Conservation (phyloP, 2,888 invertebrate species). For the Petrolisthes manimaculis region DNA sequence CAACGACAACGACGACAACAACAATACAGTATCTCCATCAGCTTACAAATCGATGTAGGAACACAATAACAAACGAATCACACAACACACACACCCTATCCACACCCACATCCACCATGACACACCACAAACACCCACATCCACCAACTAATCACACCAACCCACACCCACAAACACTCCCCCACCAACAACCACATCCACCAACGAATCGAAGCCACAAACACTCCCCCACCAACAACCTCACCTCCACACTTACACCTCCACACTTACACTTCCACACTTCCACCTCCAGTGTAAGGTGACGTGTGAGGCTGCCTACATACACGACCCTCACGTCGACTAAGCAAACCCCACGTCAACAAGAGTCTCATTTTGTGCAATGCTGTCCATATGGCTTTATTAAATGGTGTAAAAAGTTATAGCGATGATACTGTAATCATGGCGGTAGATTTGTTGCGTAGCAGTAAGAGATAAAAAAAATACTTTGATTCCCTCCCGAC, state of each 20-base stretch:
- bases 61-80: not conserved
- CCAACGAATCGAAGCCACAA: not conserved
- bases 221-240: not conserved
- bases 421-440: slow-evolving; percentile 59
- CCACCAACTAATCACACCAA: not conserved
- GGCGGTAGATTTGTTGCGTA: slow-evolving; percentile 58
- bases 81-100: not conserved
- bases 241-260: not conserved
- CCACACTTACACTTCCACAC: not conserved
- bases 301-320: not conserved
- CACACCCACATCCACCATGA: no score
- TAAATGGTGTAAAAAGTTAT: slow-evolving; percentile 62
- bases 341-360: slow-evolving; percentile 6
- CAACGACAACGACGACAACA: no score
- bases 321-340: not conserved
- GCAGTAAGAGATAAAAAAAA: slow-evolving; percentile 42
- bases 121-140: not conserved
- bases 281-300: not conserved
- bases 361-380: slow-evolving; percentile 57
- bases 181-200: not conserved
- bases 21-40: not conserved
- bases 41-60: not conserved
- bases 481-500: slow-evolving; percentile 1
- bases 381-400: slow-evolving; percentile 61
- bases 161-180: not conserved